Percentiles rank a stretch among this genome's conserved stretches.
Evolutionary conservation across 2,888 invertebrate genomes (phyloP).

Genomic region (Calameuta filiformis): DNA sequence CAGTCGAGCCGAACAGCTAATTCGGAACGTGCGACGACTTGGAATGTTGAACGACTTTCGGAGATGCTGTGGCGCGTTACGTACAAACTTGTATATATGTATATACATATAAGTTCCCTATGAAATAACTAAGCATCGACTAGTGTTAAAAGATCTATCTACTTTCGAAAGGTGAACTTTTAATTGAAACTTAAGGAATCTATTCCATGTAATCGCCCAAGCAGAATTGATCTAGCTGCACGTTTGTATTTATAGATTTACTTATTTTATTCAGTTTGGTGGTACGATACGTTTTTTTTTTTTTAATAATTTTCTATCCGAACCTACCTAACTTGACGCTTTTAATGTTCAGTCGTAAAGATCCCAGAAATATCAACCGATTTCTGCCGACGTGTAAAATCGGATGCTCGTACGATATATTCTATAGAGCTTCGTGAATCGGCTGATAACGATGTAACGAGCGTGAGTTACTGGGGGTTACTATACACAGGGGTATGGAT

Average conservation of each 20-base stretch:
- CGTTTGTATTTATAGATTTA: not conserved
- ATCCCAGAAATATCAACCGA: not conserved
- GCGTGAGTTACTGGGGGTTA: not conserved
- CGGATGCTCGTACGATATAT: not conserved
- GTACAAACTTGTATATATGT: not conserved
- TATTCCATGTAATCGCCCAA: not conserved
- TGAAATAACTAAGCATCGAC: not conserved
- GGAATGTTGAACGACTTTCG: constrained; percentile 46
- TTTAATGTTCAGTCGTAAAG: not conserved
- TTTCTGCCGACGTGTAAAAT: not conserved
- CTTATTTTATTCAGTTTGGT: not conserved
- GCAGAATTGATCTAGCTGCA: not conserved
- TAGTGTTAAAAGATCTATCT: not conserved
- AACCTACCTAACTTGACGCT: not conserved
- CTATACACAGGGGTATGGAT: not conserved
- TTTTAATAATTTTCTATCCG: not conserved
- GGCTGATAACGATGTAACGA: not conserved
- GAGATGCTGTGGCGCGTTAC: constrained; percentile 8
- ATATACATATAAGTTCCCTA: not conserved
- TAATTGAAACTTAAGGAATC: not conserved
- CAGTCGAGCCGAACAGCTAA: constrained; percentile 61
- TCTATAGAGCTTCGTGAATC: not conserved
- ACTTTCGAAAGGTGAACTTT: not conserved
- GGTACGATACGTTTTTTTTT: not conserved
- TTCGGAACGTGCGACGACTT: constrained; percentile 63